Evolutionary conservation across 2,888 invertebrate species (phyloP), one percentile per base, ranked within the genome.

Genomic region (Drosophila ezoana): DNA sequence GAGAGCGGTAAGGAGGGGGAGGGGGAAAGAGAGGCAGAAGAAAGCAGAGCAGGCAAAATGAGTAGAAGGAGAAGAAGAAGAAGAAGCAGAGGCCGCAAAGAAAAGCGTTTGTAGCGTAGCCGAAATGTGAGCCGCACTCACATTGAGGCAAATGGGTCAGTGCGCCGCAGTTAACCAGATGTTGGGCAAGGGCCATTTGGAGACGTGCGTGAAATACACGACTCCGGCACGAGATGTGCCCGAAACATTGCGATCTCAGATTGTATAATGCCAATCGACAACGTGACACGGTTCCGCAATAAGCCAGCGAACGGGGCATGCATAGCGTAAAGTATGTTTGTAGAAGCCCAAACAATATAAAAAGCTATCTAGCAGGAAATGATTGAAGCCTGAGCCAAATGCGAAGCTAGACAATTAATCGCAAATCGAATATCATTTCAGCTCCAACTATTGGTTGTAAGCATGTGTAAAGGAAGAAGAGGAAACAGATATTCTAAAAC

Each of bases 71-170:
- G 47, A 38, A 23, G 47, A 9, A 10, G 28, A 5, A 33, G 51
- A 8, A 32, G 40, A 38, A 47, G 56, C 40, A 56, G 49, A 47
- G 53, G 18, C 10, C 40, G 56, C 35, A 54, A 45, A 56, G 59
- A 49, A 66, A 35, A 58, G 37, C 54, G 57, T 58, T 66, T 41
- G 61, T 20, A 16, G 51, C 52, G 18, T 37, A 37, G 61, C 52
- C 61, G 80, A 86, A 83, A 83, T 83, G 86, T 72, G 83, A 86
- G 71, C 68, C 63, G 76, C 76, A 69, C 53, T 76, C 69, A 56
- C 86, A 80, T 82, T 86, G 83, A 78, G 81, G 73, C 83, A 86
- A 83, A 76, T 83, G 83, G 83, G 83, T 86, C 86, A 83, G 41
- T 51, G 58, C 45, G 44, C 35, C 51, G 28, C 16, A 60, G 57